A percentile compares a stretch with the other conserved stretches of the same genome.
Evolutionary conservation across 1,140 invertebrate species (phyloP).

Genomic region (Orchestia grillus): DNA sequence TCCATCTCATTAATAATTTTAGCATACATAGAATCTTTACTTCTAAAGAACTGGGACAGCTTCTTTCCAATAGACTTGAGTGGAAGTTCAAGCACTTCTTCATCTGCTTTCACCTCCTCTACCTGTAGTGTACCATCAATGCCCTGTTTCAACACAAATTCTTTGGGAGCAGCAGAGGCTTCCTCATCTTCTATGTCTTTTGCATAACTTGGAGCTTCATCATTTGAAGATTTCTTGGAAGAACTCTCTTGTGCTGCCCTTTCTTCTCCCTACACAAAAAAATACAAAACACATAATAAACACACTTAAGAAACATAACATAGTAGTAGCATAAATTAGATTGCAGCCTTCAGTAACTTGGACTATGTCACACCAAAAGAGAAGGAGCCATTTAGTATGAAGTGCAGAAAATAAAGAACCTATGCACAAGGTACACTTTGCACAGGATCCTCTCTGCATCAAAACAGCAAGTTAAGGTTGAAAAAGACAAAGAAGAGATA

Average conservation of each 20-base stretch:
- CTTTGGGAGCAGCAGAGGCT: background rate
- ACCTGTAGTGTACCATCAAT: background rate
- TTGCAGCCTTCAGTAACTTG: background rate
- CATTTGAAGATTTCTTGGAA: background rate
- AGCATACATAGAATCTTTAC: background rate
- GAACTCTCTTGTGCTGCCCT: background rate
- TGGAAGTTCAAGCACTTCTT: background rate
- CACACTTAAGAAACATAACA: background rate
- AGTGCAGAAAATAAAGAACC: background rate
- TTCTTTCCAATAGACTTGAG: background rate
- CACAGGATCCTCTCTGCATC: background rate
- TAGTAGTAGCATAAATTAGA: background rate
- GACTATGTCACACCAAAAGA: background rate
- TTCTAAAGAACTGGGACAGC: background rate
- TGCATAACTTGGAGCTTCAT: conserved; percentile 4
- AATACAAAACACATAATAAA: background rate
- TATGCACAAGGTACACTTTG: background rate
- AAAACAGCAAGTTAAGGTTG: background rate
- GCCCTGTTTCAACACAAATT: background rate
- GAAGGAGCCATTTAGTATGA: background rate
- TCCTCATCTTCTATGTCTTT: conserved; percentile 34
- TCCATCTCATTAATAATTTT: background rate
- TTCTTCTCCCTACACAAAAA: background rate
- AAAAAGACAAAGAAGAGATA: background rate
- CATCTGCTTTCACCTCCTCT: background rate